Evolutionary conservation across 2,888 invertebrate species (phyloP).

Genomic region (Phyllotreta striolata): DNA sequence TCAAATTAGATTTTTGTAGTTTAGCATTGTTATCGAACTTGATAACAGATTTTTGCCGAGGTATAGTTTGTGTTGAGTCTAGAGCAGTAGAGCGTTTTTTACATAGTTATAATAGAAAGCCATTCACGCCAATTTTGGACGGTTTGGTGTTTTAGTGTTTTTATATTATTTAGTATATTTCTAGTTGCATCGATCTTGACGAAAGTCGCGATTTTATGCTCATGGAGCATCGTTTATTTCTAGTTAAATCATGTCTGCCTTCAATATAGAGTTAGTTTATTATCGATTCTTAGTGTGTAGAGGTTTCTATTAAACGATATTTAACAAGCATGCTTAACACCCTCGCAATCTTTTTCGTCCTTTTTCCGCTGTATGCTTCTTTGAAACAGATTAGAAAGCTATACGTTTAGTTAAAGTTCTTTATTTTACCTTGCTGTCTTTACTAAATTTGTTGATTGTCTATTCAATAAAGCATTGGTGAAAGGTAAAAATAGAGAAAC

Average conservation of each 20-base stretch:
- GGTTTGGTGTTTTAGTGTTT: background rate
- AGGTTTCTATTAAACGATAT: constrained; percentile 39
- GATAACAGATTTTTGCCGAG: constrained; percentile 52
- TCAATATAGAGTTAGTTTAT: constrained; percentile 45
- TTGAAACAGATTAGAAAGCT: constrained; percentile 38
- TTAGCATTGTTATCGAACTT: constrained; percentile 28
- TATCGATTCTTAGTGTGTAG: constrained; percentile 45
- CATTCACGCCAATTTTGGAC: background rate
- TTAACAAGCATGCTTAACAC: constrained; percentile 29
- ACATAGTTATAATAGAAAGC: too few species aligned
- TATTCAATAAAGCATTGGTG: background rate
- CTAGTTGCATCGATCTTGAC: background rate
- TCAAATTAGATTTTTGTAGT: constrained; percentile 27
- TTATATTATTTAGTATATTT: constrained; percentile 10
- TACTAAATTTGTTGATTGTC: too few species aligned
- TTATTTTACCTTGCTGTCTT: too few species aligned
- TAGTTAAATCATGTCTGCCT: constrained; percentile 43
- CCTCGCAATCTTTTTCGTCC: constrained; percentile 27
- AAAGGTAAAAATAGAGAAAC: constrained; percentile 4
- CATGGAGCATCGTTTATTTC: background rate
- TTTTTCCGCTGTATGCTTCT: constrained; percentile 49
- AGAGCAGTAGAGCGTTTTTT: constrained; percentile 49
- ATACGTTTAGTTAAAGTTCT: too few species aligned
- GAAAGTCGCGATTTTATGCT: constrained; percentile 15
- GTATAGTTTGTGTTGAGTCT: constrained; percentile 60